Base-by-base conservation (phyloP, 2,113 vertebrate species). In the Conger conger region DNA sequence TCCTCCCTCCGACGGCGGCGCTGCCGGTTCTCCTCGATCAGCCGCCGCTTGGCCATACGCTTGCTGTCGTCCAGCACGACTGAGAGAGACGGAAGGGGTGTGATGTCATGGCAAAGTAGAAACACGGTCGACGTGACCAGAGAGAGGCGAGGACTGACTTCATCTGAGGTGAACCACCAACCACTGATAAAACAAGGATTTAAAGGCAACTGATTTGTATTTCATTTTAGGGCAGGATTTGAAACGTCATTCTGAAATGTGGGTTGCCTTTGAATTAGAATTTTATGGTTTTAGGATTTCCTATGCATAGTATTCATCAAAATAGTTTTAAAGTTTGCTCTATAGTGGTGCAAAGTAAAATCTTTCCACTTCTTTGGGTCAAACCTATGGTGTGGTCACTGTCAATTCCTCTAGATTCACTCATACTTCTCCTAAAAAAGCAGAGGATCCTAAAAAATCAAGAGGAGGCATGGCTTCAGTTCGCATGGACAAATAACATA, bases 11-110 rank as follows among this genome's bases (percentile, higher is more conserved):
- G 95, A 37, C 97, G 96, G 81, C 98, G 97, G 16, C 68, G 68
- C 93, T 99, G 96, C 2, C 98, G 93, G 89, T 99, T 99, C 92
- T 99, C 97, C 93, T 99, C 97, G 76, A 99, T 99, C 78, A 99
- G 93, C 90, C 99, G 99, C 88, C 98, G 93, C 92, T 99, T 99
- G 82, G 98, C 98, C 88, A 99, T 91, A 82, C 98, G 93, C 92
- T 99, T 99, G 93, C 95, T 97, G 94, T 99, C 97, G 90, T 99
- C 97, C 95, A 99, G 91, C 86, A 99, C 98, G 97, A 99, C 98
- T 99, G 91, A 30, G 50, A 36, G 42, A 40, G 42, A 18, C n/a
- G 23, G 45, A 36, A 86, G 82, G 2, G 37, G 20, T 35, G 27
- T 33, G 68, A 33, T n/a, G 68, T 33, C 11, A 33, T n/a, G 68